Conservation (phyloP, 2,113 vertebrate genomes). For the Prietella phreatophila region DNA sequence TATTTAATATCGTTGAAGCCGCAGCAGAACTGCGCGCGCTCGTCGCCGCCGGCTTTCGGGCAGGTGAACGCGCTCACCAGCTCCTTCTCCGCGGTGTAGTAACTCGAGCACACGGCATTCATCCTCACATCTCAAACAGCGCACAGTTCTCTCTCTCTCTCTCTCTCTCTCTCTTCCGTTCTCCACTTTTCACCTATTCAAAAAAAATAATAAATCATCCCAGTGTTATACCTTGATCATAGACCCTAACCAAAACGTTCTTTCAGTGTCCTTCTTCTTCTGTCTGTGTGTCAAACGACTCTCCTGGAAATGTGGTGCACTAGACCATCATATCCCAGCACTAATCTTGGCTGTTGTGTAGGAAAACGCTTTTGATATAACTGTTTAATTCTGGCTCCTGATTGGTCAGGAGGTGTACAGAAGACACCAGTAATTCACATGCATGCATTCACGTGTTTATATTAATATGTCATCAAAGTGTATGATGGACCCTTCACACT, state of each 20-base stretch:
- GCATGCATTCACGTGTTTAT: not conserved
- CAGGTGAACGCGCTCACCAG: conserved; percentile 80
- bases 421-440: not conserved
- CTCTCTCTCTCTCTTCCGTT: not conserved
- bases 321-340: not conserved
- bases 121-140: conserved; percentile 62
- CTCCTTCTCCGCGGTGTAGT: conserved; percentile 75
- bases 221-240: not conserved
- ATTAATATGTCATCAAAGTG: not conserved
- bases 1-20: conserved; percentile 92
- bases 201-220: not conserved
- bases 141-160: not conserved
- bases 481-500: not conserved
- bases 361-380: not conserved
- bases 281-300: not conserved
- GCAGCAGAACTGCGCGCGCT: conserved; percentile 80
- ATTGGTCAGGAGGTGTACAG: not conserved
- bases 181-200: not conserved
- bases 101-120: conserved; percentile 81
- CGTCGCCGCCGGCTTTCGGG: conserved; percentile 77
- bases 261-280: not conserved
- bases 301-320: not conserved
- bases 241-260: not conserved
- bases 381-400: not conserved
- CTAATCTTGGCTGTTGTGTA: not conserved